Percentiles rank a stretch among this genome's conserved stretches.
Evolutionary conservation across 1,140 invertebrate species (phyloP).

Genomic region (Myzus persicae): DNA sequence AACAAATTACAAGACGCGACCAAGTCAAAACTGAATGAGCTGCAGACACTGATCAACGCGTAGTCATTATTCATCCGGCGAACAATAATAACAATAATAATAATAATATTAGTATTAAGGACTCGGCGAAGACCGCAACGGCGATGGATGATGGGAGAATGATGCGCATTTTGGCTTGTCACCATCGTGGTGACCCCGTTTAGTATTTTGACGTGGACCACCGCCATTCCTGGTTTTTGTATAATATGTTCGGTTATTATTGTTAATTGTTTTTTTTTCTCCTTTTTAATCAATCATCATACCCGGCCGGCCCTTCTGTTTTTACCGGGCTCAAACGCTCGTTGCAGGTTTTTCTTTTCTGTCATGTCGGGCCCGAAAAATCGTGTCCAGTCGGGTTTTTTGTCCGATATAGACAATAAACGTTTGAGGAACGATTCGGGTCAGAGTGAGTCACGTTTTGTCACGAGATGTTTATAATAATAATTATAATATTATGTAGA

Average conservation of each 20-base stretch:
- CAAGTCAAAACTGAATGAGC: background rate
- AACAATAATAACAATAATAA: background rate
- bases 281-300: background rate
- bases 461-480: background rate
- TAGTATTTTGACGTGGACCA: background rate
- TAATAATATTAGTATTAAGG: background rate
- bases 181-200: background rate
- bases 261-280: slow-evolving; percentile 18
- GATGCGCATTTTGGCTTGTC: background rate
- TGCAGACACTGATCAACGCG: slow-evolving; percentile 16
- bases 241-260: background rate
- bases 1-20: slow-evolving; percentile 26
- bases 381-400: background rate
- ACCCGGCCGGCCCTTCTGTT: no score
- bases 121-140: background rate
- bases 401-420: background rate
- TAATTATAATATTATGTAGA: background rate
- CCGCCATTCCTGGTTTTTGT: background rate
- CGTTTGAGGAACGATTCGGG: background rate
- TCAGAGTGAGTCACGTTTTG: background rate
- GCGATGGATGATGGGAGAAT: background rate
- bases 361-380: background rate
- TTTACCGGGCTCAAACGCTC: background rate
- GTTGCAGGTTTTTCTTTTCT: background rate
- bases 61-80: slow-evolving; percentile 18